Conservation (phyloP, 1,140 invertebrate species). For the Branchinecta lindahli region DNA sequence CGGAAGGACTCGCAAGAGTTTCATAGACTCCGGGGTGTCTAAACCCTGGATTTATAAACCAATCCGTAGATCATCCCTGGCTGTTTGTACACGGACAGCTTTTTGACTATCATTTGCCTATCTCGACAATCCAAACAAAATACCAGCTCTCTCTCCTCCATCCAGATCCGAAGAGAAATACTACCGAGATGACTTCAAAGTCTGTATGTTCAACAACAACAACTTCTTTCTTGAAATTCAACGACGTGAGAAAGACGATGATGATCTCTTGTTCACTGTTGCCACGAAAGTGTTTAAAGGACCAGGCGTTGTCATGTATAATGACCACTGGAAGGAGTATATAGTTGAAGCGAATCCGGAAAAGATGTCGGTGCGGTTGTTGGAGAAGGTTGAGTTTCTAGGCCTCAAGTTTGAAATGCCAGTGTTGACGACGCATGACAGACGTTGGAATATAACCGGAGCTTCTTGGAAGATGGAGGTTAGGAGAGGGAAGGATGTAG, state of each 20-base stretch:
- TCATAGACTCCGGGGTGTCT: too few species aligned
- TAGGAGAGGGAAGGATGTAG: neutral
- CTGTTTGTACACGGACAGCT: too few species aligned
- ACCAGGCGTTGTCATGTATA: neutral
- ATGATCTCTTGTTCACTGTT: neutral
- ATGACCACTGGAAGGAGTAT: neutral
- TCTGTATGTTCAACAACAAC: neutral
- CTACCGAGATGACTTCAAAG: neutral
- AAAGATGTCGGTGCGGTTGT: neutral
- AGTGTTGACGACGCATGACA: neutral
- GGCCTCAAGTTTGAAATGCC: neutral
- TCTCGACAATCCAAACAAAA: too few species aligned
- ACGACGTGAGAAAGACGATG: neutral
- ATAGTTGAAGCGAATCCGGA: neutral
- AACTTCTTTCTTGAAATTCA: neutral
- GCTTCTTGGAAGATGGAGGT: neutral
- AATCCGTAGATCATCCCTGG: too few species aligned
- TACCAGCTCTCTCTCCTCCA: neutral
- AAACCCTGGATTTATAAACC: too few species aligned
- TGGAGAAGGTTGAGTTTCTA: neutral
- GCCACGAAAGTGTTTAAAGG: neutral
- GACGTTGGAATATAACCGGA: neutral
- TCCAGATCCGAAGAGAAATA: neutral
- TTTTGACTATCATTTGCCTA: too few species aligned
- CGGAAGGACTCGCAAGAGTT: too few species aligned